A percentile compares a stretch with the other conserved stretches of the same genome.
Evolutionary conservation across 2,113 vertebrate genomes (phyloP).

Genomic region (Stegastes partitus): DNA sequence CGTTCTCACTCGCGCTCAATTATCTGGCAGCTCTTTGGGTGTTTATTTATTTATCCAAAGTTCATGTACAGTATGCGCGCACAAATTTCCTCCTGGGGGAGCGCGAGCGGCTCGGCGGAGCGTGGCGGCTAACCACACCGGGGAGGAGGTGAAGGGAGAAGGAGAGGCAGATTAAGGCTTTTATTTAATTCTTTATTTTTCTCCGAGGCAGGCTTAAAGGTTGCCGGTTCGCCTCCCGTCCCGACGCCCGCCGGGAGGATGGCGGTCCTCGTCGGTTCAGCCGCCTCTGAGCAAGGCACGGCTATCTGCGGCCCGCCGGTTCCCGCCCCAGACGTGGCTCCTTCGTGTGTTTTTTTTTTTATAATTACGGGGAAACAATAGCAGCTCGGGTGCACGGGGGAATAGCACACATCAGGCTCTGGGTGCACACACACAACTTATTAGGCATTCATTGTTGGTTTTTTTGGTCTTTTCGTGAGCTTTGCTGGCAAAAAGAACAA

Average conservation of each 20-base stretch:
- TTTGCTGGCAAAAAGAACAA: background rate
- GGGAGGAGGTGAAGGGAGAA: slow-evolving; percentile 27
- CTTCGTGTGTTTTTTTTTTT: slow-evolving; percentile 1
- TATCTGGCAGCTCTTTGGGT: slow-evolving; percentile 92
- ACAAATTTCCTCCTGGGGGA: slow-evolving; percentile 90
- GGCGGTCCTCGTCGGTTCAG: slow-evolving; percentile 31
- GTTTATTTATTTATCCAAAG: slow-evolving; percentile 97
- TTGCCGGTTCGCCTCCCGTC: slow-evolving; percentile 66
- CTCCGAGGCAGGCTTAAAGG: slow-evolving; percentile 64
- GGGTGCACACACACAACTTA: too few species aligned
- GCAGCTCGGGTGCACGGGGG: background rate
- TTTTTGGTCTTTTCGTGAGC: background rate
- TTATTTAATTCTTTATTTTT: slow-evolving; percentile 54
- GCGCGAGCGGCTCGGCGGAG: slow-evolving; percentile 83
- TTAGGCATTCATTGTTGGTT: too few species aligned
- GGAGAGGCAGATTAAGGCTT: slow-evolving; percentile 68
- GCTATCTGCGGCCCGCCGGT: background rate
- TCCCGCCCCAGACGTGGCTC: background rate
- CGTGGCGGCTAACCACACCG: slow-evolving; percentile 88
- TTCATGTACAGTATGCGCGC: slow-evolving; percentile 91
- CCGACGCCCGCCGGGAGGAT: slow-evolving; percentile 3
- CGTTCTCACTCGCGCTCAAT: slow-evolving; percentile 88
- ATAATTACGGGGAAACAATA: background rate
- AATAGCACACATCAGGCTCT: background rate
- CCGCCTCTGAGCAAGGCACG: slow-evolving; percentile 51